Evolutionary conservation across 2,797 vertebrate species (phyloP).

Genomic region (Pelochelys cantorii): DNA sequence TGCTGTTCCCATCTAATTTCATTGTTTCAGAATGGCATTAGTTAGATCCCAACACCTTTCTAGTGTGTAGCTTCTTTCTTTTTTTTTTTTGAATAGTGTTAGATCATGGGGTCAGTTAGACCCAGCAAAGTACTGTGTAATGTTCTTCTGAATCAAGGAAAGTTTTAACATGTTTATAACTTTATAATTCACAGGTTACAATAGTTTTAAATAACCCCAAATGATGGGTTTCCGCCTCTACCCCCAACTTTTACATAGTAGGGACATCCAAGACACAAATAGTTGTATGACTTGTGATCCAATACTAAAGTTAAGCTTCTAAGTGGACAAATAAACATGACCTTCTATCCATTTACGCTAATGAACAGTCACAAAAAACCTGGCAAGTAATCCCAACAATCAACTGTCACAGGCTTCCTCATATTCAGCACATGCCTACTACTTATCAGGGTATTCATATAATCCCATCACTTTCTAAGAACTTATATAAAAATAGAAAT

Average conservation of each 20-base stretch:
- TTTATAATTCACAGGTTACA: neutral
- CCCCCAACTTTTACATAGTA: neutral
- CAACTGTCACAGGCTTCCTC: neutral
- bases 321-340: neutral
- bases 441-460: neutral
- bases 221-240: no score
- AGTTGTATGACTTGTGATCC: neutral
- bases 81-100: neutral
- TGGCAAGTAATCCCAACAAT: neutral
- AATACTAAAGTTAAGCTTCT: neutral
- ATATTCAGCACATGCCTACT: neutral
- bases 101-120: neutral
- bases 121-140: neutral
- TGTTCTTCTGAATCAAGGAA: neutral
- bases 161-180: neutral
- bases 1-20: neutral
- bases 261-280: neutral
- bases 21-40: neutral
- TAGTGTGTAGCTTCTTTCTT: neutral
- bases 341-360: neutral
- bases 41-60: neutral
- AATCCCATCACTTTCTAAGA: neutral
- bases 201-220: neutral
- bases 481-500: neutral
- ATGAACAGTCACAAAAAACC: slow-evolving; percentile 17